Evolutionary conservation across 92 coral and sea anemone species (phyloP).

Genomic region (Zoanthus sansibaricus): DNA sequence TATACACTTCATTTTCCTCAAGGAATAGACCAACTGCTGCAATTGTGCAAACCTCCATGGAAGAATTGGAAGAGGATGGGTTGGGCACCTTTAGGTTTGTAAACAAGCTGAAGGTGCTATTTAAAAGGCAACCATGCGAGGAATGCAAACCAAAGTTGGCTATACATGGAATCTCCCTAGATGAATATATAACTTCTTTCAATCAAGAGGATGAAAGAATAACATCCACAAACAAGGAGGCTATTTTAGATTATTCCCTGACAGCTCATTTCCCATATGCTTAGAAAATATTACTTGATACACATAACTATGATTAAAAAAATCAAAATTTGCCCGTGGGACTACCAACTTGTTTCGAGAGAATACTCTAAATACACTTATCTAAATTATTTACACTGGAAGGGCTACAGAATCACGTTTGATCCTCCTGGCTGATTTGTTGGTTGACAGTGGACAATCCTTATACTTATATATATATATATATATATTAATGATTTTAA

Average conservation of each 20-base stretch:
- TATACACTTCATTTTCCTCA: slow-evolving; percentile 58
- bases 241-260: too few relatives aligned
- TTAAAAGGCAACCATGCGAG: slow-evolving; percentile 42
- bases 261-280: neutral
- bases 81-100: slow-evolving; percentile 51
- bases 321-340: too few relatives aligned
- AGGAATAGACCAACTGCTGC: slow-evolving; percentile 35
- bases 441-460: too few relatives aligned
- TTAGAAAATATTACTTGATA: neutral
- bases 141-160: slow-evolving; percentile 52
- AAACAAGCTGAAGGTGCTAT: slow-evolving; percentile 49
- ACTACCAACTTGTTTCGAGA: too few relatives aligned
- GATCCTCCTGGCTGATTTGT: too few relatives aligned
- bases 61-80: slow-evolving; percentile 47
- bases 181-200: slow-evolving; percentile 49
- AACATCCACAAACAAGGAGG: slow-evolving; percentile 26
- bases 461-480: too few relatives aligned
- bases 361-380: too few relatives aligned
- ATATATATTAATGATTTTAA: too few relatives aligned
- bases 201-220: slow-evolving; percentile 52
- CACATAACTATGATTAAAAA: too few relatives aligned
- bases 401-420: too few relatives aligned
- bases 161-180: slow-evolving; percentile 55
- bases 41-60: slow-evolving; percentile 45
- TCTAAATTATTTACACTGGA: too few relatives aligned